Evolutionary conservation across 2,888 invertebrate genomes (phyloP).

Genomic region (Eremobia ochroleuca): DNA sequence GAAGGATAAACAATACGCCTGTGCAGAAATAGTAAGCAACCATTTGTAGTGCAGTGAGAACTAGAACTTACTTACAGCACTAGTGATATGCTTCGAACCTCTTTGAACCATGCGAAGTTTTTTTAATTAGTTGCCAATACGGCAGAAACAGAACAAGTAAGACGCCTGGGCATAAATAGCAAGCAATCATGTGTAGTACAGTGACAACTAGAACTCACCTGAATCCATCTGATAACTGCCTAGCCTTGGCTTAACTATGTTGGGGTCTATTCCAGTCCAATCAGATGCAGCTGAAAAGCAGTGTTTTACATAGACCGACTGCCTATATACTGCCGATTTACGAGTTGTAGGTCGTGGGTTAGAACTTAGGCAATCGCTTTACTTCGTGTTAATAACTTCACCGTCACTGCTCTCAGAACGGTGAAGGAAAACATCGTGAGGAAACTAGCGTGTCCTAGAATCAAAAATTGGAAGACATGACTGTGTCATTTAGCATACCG

Average conservation of each 20-base stretch:
- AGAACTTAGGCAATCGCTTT: background rate
- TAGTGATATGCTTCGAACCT: background rate
- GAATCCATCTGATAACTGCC: background rate
- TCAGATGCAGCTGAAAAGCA: background rate
- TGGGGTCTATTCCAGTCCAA: background rate
- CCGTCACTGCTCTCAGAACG: background rate
- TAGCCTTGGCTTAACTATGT: background rate
- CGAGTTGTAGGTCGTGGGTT: background rate
- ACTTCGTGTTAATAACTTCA: background rate
- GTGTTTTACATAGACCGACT: background rate
- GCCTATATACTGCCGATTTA: background rate
- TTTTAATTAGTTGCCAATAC: background rate
- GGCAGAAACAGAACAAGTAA: background rate
- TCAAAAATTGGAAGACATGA: background rate
- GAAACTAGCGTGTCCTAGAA: background rate
- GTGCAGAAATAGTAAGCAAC: background rate
- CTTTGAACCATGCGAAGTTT: background rate
- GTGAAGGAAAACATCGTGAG: background rate
- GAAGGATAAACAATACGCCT: constrained; percentile 5
- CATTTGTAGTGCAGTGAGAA: background rate
- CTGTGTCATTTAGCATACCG: background rate
- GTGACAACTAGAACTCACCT: background rate
- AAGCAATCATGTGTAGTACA: too few species aligned
- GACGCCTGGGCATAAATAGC: too few species aligned
- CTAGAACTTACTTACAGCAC: background rate